Base-by-base conservation (phyloP, 2,888 invertebrate genomes). In the Scaptomyza reducta region DNA sequence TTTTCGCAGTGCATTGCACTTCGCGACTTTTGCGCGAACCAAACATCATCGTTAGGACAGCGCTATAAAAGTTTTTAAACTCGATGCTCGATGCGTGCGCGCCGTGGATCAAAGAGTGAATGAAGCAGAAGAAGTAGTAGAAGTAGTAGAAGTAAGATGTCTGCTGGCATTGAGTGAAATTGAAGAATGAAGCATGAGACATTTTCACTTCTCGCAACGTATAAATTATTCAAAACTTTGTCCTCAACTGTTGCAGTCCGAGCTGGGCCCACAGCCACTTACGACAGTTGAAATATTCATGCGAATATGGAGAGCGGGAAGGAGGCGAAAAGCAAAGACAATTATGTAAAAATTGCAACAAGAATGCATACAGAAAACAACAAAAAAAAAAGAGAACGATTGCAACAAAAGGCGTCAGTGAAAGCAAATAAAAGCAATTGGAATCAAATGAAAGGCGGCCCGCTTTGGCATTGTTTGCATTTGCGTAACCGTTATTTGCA, bases 211-310 rank as follows among this genome's bases (percentile, higher is more conserved):
- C 57, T 49, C 55, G 41, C 46, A 58, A 38, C 64, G 54, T 72
- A 80, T 86, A 77, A 86, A 80, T 84, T 77, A 84, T 86, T 80
- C 58, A 73, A 66, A 76, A 79, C 70, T 74, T 70, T 74, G 64
- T 70, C 60, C 59, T 58, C 65, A 49, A 57, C 66, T 47, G 60
- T 76, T 73, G 74, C 70, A 66, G 45, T 56, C 16, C 13, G 31
- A 41, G 46, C 45, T 53, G 59, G 29, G 33, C 51, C 47, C 41
- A 14, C 25, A 35, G 44, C 67, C 66, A 65, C 70, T 66, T 70
- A 56, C 63, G 9, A 44, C 22, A 38, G 10, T 60, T 79, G 58
- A 79, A 77, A 82, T 85, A 85, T 82, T 85, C 85, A 82, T 85
- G 64, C 77, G 74, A 72, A 64, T 41, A 16, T 38, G 3, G 41